Evolutionary conservation across 2,888 invertebrate species (phyloP).

Genomic region (Cremastobaeus sp.): DNA sequence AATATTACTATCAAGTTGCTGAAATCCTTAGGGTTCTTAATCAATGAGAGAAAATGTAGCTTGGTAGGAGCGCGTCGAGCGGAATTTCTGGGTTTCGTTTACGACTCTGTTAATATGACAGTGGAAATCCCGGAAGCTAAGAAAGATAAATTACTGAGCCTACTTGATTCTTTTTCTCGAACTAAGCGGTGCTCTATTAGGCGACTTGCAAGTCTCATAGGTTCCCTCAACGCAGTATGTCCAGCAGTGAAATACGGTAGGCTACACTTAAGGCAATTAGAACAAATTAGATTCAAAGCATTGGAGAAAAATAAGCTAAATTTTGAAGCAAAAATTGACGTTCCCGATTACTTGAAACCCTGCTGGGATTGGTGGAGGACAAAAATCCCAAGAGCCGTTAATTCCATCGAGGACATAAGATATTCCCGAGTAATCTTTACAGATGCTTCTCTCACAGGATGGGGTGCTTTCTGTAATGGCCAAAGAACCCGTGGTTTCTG

Average conservation of each 20-base stretch:
- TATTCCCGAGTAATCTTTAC: conserved; percentile 18
- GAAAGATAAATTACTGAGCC: neutral
- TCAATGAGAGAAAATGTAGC: neutral
- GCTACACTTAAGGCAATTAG: conserved; percentile 29
- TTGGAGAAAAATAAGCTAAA: conserved; percentile 6
- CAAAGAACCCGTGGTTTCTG: conserved; percentile 17
- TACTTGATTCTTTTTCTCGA: neutral
- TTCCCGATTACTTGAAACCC: neutral
- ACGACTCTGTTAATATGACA: neutral
- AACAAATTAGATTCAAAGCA: conserved; percentile 21
- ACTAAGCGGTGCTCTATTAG: neutral
- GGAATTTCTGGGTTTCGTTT: neutral
- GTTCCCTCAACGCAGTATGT: conserved; percentile 31
- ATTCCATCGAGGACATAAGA: neutral
- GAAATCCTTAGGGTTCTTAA: neutral
- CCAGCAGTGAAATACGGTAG: conserved; percentile 38
- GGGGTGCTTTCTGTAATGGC: conserved; percentile 7
- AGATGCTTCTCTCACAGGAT: conserved; percentile 14
- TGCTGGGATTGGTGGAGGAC: conserved; percentile 19
- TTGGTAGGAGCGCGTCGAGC: neutral
- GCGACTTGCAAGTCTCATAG: conserved; percentile 13
- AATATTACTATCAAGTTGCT: neutral
- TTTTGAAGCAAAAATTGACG: neutral
- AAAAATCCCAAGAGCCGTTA: neutral
- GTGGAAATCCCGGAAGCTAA: neutral